Conservation (phyloP, 1,140 invertebrate genomes). For the Diploscapter pachys region DNA sequence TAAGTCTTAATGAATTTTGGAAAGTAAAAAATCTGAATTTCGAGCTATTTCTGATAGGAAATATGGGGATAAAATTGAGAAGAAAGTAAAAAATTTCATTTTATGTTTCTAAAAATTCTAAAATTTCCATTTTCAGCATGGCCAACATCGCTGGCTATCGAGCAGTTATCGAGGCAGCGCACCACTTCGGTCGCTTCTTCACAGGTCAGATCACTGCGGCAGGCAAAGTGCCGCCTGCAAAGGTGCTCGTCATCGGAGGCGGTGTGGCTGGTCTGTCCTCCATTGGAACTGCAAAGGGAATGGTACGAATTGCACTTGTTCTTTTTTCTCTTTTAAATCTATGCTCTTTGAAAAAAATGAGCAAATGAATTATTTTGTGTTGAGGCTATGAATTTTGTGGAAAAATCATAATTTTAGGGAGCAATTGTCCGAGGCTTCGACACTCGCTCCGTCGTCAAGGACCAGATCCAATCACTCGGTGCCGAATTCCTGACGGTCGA, state of each 20-base stretch:
- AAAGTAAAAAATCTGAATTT: too few relatives aligned
- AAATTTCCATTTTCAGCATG: constrained; percentile 64
- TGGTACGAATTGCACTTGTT: constrained; percentile 61
- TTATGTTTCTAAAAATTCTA: too few relatives aligned
- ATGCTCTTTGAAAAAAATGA: not conserved
- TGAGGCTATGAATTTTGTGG: not conserved
- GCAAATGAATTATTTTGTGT: constrained; percentile 6
- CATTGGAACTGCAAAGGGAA: constrained; percentile 78
- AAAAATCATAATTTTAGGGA: constrained; percentile 61
- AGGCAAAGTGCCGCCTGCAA: constrained; percentile 66
- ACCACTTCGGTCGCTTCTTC: constrained; percentile 83
- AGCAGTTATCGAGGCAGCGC: constrained; percentile 81
- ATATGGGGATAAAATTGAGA: too few relatives aligned
- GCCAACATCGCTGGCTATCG: constrained; percentile 85
- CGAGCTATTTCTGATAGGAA: too few relatives aligned
- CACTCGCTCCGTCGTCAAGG: constrained; percentile 78
- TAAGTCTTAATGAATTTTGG: too few relatives aligned
- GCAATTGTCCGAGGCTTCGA: constrained; percentile 83
- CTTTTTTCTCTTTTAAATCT: too few relatives aligned
- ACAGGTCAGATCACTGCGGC: constrained; percentile 66
- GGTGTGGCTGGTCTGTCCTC: constrained; percentile 82
- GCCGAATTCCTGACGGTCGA: constrained; percentile 71
- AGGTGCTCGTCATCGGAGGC: constrained; percentile 80
- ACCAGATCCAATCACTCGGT: constrained; percentile 84
- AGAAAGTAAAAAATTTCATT: too few relatives aligned